Evolutionary conservation across 2,113 vertebrate species (phyloP), one percentile per base, ranked within the genome.

Genomic region (Polyodon spathula): DNA sequence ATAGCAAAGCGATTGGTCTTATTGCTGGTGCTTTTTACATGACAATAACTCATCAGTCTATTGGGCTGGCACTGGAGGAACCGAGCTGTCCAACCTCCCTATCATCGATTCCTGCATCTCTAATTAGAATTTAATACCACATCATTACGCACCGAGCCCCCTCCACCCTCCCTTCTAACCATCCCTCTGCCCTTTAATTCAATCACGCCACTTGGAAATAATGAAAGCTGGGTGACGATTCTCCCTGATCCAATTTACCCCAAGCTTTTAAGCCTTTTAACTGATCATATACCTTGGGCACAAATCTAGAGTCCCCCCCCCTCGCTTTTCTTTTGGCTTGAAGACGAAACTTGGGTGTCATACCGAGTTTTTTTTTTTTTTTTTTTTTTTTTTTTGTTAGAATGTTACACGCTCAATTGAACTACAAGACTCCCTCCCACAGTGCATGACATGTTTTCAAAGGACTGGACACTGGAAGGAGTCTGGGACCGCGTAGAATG

Each of bases 41-140:
- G 95, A 98, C 96, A 98, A 98, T 97, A 97, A 98, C 92, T 98
- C 96, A 98, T 97, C 96, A 94, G 94, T 98, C 96, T 95, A 96
- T 97, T 97, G 95, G 95, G 92, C 93, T 97, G 94, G 93, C 94
- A 93, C 93, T 91, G 90, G 91, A 94, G 92, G 92, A 27, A 88
- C 86, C 86, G 90, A 90, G 93, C 93, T 94, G 95, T 93, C 95
- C 94, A 94, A 93, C 91, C 93, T 96, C 91, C 94, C 94, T 93
- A 93, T 95, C 95, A 94, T 94, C 96, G 94, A 98, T 98, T 94
- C 95, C 94, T 95, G 93, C 93, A 94, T 97, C 94, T 97, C 93
- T 97, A 97, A 97, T 97, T 97, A 95, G 93, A 96, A 97, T 97
- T 97, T 97, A 97, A 98, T 97, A 96, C 92, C 93, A 87, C 94